Percentiles rank a stretch among this genome's conserved stretches.
Conservation (phyloP, 2,888 invertebrate species). For the Eudasyphora cyanicolor region DNA sequence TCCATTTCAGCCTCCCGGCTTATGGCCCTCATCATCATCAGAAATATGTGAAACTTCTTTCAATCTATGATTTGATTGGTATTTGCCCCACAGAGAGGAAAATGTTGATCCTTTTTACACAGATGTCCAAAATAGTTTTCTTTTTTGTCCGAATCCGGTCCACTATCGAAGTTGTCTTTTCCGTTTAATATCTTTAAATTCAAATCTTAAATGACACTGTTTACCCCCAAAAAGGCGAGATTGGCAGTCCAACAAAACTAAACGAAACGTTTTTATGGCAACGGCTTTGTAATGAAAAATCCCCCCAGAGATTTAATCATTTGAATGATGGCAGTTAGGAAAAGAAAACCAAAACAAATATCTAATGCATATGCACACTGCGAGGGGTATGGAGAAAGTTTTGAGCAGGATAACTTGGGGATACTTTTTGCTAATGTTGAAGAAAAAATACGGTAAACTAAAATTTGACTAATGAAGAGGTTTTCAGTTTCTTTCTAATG, state of each 20-base stretch:
- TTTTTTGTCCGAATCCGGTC: no score
- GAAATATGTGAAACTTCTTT: background rate
- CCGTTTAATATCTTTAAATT: background rate
- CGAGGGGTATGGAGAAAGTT: background rate
- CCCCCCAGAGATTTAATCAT: background rate
- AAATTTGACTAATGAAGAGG: no score
- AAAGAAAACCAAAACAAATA: background rate
- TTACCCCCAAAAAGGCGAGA: background rate
- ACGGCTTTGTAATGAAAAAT: constrained; percentile 1
- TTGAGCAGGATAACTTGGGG: background rate
- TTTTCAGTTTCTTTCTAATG: no score
- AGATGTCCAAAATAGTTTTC: background rate
- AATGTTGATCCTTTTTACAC: background rate
- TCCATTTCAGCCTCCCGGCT: background rate
- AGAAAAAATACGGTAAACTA: no score
- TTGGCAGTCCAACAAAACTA: background rate
- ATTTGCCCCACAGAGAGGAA: background rate
- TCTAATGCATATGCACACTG: background rate
- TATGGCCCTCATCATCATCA: background rate
- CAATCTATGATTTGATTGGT: background rate
- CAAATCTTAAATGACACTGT: background rate
- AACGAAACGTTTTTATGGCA: background rate
- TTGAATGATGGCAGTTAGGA: background rate
- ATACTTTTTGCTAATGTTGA: no score
- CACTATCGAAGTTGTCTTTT: background rate